Evolutionary conservation across 2,797 vertebrate species (phyloP), one percentile per base, ranked within the genome.

Genomic region (Crenichthys baileyi): DNA sequence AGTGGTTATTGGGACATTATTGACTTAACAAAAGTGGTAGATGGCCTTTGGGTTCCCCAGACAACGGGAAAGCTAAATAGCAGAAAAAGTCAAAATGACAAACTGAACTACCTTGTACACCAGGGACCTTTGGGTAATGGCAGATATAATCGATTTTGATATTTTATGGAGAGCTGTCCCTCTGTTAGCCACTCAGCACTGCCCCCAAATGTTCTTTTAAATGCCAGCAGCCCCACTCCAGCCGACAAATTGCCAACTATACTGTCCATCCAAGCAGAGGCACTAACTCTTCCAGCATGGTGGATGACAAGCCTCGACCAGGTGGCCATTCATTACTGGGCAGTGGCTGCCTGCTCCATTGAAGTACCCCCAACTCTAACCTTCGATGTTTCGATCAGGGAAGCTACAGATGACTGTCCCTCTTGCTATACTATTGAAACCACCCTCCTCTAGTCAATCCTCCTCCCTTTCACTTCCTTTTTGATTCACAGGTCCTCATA

Each of bases 401-500:
- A 81, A 88, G 85, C 78, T 85, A 87, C 79, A 71, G 67, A 48
- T 46, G 67, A 48, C 24, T 16, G 41, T 48, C 46, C 67, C 58
- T 26, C 58, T 26, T 46, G 75, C 79, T 48, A n/a, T 29, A 60
- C 58, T 31, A 55, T 16, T 58, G 46, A 61, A 50, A 53, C 65
- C 7, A 58, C 18, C 2, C 72, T 24, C 72, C 73, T 26, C 24
- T 41, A 65, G 53, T 58, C 72, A 51, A 61, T 6, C 58, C 71
- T 77, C 61, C 67, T 58, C 72, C 58, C 72, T 1, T 24, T 41
- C 12, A 39, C 72, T 41, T 48, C 13, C 44, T 24, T 26, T 18
- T 68, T 87, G 89, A 93, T 83, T 90, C 87, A 92, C 46, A 88
- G 82, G 51, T 83, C 61, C 74, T 83, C 85, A 85, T 87, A 88